Evolutionary conservation across 2,113 vertebrate genomes (phyloP), one percentile per base, ranked within the genome.

Genomic region (Spilogale gracilis): DNA sequence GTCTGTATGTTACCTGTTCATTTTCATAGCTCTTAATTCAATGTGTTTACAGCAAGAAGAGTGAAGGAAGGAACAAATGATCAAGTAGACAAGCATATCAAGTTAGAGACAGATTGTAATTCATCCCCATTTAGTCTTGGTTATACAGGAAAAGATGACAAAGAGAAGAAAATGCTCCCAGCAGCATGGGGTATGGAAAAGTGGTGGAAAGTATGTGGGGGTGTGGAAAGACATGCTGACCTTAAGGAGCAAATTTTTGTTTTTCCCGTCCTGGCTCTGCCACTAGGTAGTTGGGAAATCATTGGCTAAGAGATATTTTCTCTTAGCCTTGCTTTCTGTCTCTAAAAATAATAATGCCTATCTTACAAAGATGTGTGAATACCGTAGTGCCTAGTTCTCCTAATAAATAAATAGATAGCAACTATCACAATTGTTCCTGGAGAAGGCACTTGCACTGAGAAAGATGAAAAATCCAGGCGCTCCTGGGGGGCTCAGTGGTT

Each of bases 151-250:
- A 84, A 89, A 65, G 86, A 52, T 2, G 30, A 30, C 14, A 54
- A 25, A 5, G 9, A 1, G 38, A 38, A 71, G 30, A 25, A 52
- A 20, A 71, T 0, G 0, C 17, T 25, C 27, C 27, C 43, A 8
- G 63, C 10, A 25, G 20, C 4, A 1, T 3, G 12, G 20, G 0
- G 0, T 8, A 6, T 3, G 30, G 16, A 14, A 16, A 38, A 58
- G 69, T 2, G n/a, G 2, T 71, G 7, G 16, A 43, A 8, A 50
- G 25, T 30, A 30, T 50, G 74, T 16, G 25, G 74, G 25, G 17
- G 52, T 1, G 0, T 67, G 27, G 71, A 43, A 78, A 85, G 82
- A 88, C 38, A 56, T 48, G 48, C 38, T 1, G 17, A 69, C 20
- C 61, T 25, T 52, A 50, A 43, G 48, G 9, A 17, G 74, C 32